These are phyloP conservation scores for Tetropium fuscum DNA, from an alignment of 2,888 invertebrate genomes.

Conservation along the genomic window DNA sequence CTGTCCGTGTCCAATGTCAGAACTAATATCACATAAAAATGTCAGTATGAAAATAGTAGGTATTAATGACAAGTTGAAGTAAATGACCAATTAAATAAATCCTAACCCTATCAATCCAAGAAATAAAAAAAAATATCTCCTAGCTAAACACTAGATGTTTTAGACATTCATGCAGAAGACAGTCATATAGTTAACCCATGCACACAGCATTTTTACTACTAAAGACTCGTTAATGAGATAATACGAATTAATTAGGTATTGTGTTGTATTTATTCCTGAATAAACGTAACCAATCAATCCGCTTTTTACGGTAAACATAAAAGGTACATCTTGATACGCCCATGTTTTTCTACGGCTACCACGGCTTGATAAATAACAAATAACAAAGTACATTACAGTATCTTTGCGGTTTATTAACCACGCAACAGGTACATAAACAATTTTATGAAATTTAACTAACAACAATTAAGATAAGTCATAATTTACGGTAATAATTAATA, in stretches of 20 bases:
- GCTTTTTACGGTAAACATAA: conserved; percentile 13
- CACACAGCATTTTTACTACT: too few species aligned
- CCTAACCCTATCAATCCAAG: too few species aligned
- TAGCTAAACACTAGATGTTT: too few species aligned
- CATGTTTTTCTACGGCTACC: conserved; percentile 11
- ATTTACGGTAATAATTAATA: conserved; percentile 43
- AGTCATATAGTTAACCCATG: too few species aligned
- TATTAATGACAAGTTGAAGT: too few species aligned
- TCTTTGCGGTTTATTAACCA: conserved; percentile 22
- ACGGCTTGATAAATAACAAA: conserved; percentile 16
- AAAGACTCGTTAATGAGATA: neutral
- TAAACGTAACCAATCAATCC: conserved; percentile 22
- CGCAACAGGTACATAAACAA: conserved; percentile 22
- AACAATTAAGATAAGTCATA: conserved; percentile 32
- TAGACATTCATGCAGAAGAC: too few species aligned
- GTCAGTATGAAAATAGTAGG: too few species aligned
- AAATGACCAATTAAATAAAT: too few species aligned
- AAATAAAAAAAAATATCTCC: too few species aligned
- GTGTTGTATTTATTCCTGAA: conserved; percentile 11
- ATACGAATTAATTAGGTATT: conserved; percentile 13
- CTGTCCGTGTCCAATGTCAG: too few species aligned
- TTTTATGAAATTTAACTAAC: conserved; percentile 27
- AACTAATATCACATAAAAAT: too few species aligned
- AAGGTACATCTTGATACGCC: conserved; percentile 26
- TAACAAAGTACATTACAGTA: neutral